Base-by-base conservation (phyloP, 2,113 vertebrate species). In the Pongo pygmaeus region DNA sequence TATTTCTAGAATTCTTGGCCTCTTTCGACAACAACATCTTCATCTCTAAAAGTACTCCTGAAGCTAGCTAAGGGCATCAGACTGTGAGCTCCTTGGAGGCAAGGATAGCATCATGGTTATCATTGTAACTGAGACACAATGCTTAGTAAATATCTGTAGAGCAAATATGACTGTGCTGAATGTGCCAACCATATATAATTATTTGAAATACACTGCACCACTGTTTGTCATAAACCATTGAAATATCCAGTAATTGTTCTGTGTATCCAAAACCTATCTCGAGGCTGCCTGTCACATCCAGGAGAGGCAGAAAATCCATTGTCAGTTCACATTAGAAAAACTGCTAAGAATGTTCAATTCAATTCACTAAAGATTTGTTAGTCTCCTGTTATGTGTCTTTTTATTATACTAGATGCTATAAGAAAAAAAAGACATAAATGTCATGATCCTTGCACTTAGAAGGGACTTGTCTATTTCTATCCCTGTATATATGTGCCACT, bases 351-450 rank as follows among this genome's bases (percentile, higher is more conserved):
- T 52, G 57, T 95, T 89, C 67, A 74, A 22, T 59, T 81, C 81
- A 67, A 69, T 79, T 89, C 94, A 93, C 77, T 89, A 57, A 94
- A 85, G 61, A 79, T 96, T 91, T 94, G 78, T 81, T 96, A 85
- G 67, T n/a, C 38, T 93, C 69, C 77, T 75, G 72, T 67, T 86
- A 0, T 75, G 35, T 38, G 91, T 50, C 52, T 86, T 96, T 97
- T 96, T 74, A 20, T 48, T 91, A 81, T 70, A 55, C 25, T 61
- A 91, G 72, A 35, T 61, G 46, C 10, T 94, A 6, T 74, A 79
- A 96, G 91, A 94, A 97, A 85, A 91, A 91, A 93, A 85, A 88
- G 84, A 55, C 48, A 18, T 32, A 92, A 94, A 89, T 93, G 48
- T 91, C 72, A 89, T 69, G 40, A 86, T 95, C 94, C 40, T 97